Conservation (phyloP, 2,797 vertebrate species). For the Molossus alvarezi region DNA sequence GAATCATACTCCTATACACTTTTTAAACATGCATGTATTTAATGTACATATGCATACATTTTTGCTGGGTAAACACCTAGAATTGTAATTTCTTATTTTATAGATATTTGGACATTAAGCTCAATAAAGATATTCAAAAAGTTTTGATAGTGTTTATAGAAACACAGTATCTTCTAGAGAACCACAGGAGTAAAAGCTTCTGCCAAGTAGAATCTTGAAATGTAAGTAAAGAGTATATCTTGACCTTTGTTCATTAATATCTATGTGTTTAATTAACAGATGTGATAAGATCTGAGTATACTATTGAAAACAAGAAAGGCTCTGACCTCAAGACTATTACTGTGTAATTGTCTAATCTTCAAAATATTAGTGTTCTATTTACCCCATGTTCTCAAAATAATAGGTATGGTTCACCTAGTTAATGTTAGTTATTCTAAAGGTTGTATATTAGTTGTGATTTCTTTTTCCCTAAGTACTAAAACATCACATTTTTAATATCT, state of each 20-base stretch:
- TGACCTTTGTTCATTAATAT: background rate
- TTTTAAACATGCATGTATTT: background rate
- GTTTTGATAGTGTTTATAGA: background rate
- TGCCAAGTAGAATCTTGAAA: background rate
- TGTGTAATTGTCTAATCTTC: background rate
- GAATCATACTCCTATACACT: background rate
- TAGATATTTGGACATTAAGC: background rate
- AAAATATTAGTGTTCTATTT: background rate
- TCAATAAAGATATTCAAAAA: background rate
- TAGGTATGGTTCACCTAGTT: background rate
- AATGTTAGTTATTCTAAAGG: background rate
- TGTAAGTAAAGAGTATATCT: background rate
- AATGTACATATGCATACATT: background rate
- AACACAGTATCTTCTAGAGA: background rate
- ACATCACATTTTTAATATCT: background rate
- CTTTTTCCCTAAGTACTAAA: background rate
- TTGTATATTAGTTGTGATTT: background rate
- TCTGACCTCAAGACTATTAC: background rate
- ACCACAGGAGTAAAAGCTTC: background rate
- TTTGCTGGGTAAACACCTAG: background rate
- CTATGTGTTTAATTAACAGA: background rate
- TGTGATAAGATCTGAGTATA: background rate
- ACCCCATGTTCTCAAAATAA: background rate
- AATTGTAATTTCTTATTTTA: background rate
- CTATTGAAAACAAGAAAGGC: background rate